phyloP scores from a whole-genome alignment of 2,113 vertebrate species.

The Zosterops borbonicus region DNA sequence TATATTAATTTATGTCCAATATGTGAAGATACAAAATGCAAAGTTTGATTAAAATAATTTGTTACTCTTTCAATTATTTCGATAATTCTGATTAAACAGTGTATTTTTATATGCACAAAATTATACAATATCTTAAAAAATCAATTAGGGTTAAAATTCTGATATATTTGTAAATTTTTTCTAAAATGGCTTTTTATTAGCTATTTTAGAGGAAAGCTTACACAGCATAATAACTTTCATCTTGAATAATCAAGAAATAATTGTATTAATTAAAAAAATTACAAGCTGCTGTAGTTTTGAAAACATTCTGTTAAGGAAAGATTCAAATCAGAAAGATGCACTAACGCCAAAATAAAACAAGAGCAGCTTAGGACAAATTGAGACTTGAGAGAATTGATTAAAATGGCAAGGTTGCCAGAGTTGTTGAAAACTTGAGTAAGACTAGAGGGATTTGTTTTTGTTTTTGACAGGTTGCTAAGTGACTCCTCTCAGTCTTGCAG shows the following conservation, averaged over 20 bases:
- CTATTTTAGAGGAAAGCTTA: neutral
- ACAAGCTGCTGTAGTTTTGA: neutral
- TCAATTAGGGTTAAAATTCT: neutral
- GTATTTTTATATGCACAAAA: neutral
- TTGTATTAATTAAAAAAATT: neutral
- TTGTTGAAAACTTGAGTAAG: constrained; percentile 56
- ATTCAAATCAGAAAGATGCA: neutral
- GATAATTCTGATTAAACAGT: neutral
- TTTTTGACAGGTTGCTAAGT: constrained; percentile 85
- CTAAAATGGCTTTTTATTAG: neutral
- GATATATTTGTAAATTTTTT: neutral
- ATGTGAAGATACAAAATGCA: neutral
- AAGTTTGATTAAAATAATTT: neutral
- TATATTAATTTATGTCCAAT: neutral
- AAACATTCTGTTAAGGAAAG: neutral
- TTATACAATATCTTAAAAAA: neutral
- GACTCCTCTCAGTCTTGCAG: constrained; percentile 82
- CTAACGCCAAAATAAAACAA: neutral
- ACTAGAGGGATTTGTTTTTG: constrained; percentile 55
- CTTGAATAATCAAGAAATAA: neutral
- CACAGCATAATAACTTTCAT: neutral
- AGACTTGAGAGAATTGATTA: constrained; percentile 20
- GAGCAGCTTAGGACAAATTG: neutral
- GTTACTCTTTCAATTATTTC: neutral
- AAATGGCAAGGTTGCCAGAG: constrained; percentile 20